Base-by-base conservation (phyloP, 2,888 invertebrate species). In the Hydrotaea diabolus region DNA sequence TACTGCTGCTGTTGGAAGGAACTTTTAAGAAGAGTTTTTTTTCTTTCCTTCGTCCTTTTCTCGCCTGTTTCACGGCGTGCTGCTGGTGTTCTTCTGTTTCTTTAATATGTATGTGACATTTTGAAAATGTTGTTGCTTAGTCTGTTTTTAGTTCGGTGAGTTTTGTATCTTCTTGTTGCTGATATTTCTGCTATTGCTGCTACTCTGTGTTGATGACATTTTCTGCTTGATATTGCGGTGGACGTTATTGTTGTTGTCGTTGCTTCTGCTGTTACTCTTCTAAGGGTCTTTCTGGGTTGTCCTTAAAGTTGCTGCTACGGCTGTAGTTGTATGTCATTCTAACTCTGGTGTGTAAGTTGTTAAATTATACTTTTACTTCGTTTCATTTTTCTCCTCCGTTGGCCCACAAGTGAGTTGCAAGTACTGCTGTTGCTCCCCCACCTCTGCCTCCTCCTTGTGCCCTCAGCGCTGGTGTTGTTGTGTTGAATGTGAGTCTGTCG, bases 91-190 rank as follows among this genome's bases (percentile, higher is more conserved):
- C 19, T n/a, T 79, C 80, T 31, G 80, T 77, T 72, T 79, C 80
- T 69, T 77, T 64, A 76, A 72, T 59, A 62, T 79, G 77, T 77
- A 77, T 82, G 69, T 85, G 82, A 82, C 79, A 85, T 82, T 85
- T 85, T 74, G 69, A 66, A 69, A 82, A 82, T 81, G 82, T 85
- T 81, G 82, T 85, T 85, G 85, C 85, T 85, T 81, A 81, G 81
- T 81, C 75, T 80, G 36, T 4, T n/a, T 1, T n/a, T 49, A n/a
- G 49, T n/a, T 49, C 49, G 4, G n/a, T n/a, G 49, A 5, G 15
- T 49, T 49, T 49, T n/a, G 49, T 49, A 59, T 19, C 13, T 72
- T 75, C 62, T 74, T 66, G 31, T 36, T 57, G 74, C 19, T 17
- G 49, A 26, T 71, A 53, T 26, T 72, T 31, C 36, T 72, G n/a